Percentiles rank a stretch among this genome's conserved stretches.
Conservation (phyloP, 2,113 vertebrate genomes). For the Oplegnathus fasciatus region DNA sequence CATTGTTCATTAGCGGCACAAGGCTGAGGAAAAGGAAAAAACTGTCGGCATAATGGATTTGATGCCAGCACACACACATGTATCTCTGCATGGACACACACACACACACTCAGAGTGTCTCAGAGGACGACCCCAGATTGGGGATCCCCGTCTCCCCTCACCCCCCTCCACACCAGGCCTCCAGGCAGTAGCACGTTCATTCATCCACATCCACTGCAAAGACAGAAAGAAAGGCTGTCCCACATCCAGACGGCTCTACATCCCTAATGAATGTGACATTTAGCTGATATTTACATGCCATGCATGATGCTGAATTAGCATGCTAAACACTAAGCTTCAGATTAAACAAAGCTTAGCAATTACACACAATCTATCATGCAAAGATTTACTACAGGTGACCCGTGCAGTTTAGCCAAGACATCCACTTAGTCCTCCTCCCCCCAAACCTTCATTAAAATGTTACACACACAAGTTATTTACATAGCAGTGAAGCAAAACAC, state of each 20-base stretch:
- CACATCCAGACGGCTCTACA: constrained; percentile 65
- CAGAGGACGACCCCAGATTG: constrained; percentile 52
- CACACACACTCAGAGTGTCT: constrained; percentile 44
- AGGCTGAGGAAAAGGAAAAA: constrained; percentile 29
- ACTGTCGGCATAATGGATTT: constrained; percentile 41
- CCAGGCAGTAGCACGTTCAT: constrained; percentile 50
- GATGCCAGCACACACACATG: constrained; percentile 31
- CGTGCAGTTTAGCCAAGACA: constrained; percentile 67
- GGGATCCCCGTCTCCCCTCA: constrained; percentile 8
- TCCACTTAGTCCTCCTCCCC: constrained; percentile 61
- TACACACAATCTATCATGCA: constrained; percentile 76
- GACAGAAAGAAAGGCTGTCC: constrained; percentile 47
- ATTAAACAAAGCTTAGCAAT: constrained; percentile 85
- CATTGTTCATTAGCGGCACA: constrained; percentile 64
- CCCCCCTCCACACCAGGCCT: constrained; percentile 7
- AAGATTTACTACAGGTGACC: constrained; percentile 78
- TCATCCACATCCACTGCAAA: constrained; percentile 53
- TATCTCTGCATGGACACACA: constrained; percentile 13
- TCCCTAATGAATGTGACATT: constrained; percentile 87
- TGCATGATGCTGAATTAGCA: constrained; percentile 75
- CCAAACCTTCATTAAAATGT: constrained; percentile 79
- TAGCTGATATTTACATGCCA: constrained; percentile 86
- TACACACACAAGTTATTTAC: constrained; percentile 69
- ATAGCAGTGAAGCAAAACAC: constrained; percentile 65
- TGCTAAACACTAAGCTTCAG: constrained; percentile 72